A percentile compares a stretch with the other conserved stretches of the same genome.
Evolutionary conservation across 2,113 vertebrate species (phyloP).

Genomic region (Nymphicus hollandicus): DNA sequence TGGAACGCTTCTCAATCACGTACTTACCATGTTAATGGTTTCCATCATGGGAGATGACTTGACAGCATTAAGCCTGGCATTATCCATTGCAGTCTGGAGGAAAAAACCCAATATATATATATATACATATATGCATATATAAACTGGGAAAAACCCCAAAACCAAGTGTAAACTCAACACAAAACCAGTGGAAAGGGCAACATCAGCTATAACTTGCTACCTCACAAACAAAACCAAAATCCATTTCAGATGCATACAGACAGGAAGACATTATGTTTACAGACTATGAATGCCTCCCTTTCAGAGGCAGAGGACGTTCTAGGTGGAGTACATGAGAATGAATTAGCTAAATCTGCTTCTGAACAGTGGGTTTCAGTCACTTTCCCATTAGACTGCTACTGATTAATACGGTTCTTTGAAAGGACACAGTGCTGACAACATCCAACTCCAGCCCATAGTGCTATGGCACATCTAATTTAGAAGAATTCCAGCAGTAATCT

Average conservation of each 20-base stretch:
- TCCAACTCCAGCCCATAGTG: not conserved
- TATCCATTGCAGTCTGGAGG: conserved; percentile 89
- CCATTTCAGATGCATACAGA: not conserved
- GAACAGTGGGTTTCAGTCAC: not conserved
- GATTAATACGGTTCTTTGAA: not conserved
- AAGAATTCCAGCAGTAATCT: not conserved
- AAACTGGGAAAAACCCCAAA: not conserved
- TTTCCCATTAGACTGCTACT: not conserved
- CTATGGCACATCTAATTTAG: not conserved
- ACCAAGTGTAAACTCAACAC: not conserved
- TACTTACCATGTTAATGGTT: conserved; percentile 93
- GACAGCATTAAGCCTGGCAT: conserved; percentile 92
- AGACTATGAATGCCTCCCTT: not conserved
- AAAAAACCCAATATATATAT: not conserved
- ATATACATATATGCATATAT: too few relatives aligned
- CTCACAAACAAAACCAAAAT: not conserved
- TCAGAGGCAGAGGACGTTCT: not conserved
- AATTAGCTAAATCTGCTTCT: not conserved
- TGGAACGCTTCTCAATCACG: not conserved
- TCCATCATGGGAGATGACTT: conserved; percentile 99
- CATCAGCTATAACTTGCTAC: not conserved
- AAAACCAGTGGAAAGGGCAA: not conserved
- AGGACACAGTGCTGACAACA: not conserved
- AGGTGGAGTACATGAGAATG: not conserved
- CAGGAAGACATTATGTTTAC: not conserved